These are phyloP conservation scores for Bombus picipes DNA, from an alignment of 1,140 invertebrate genomes.

Conservation along the genomic window DNA sequence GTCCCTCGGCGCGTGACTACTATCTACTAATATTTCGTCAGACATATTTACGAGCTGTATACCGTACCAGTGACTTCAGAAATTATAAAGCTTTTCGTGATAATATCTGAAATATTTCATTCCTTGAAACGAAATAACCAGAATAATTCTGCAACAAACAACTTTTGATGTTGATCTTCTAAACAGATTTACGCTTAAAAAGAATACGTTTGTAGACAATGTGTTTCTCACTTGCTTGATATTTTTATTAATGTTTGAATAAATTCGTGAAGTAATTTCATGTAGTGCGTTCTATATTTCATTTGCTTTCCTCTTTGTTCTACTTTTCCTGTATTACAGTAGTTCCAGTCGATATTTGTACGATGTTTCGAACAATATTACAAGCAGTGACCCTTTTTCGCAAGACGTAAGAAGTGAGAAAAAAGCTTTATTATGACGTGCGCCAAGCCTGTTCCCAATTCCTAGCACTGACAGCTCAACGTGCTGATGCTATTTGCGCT, in stretches of 20 bases:
- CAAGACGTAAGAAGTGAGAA: not conserved
- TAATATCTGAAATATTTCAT: not conserved
- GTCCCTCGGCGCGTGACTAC: not conserved
- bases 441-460: conserved; percentile 12
- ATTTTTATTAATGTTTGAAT: not conserved
- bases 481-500: conserved; percentile 5
- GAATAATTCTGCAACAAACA: not conserved
- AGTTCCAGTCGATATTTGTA: no score
- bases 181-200: not conserved
- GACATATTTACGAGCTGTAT: not conserved
- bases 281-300: no score
- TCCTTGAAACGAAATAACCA: not conserved
- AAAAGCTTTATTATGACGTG: conserved; percentile 14
- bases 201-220: not conserved
- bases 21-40: conserved; percentile 11
- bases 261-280: not conserved
- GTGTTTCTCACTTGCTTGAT: not conserved
- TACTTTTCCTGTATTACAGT: no score
- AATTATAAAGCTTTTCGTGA: not conserved
- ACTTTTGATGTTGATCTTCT: not conserved
- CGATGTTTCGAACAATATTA: no score
- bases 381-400: no score
- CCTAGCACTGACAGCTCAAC: conserved; percentile 2
- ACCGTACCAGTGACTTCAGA: not conserved
- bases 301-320: no score